phyloP scores from a whole-genome alignment of 30 jellyfish, hydroid and myxozoan genomes.

The Sanderia malayensis region DNA sequence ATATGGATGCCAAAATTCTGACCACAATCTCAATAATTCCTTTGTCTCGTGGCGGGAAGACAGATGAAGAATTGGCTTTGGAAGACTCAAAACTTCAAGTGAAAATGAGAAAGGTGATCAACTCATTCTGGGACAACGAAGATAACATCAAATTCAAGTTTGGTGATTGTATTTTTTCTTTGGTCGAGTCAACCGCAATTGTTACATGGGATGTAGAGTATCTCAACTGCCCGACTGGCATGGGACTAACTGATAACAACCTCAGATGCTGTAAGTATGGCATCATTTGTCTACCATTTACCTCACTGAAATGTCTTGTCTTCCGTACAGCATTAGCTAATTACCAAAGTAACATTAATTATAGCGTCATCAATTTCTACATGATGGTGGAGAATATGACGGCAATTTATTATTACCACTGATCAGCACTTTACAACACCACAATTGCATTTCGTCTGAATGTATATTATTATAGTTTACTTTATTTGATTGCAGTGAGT shows the following conservation, averaged over 20 bases:
- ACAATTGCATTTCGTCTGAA: no score
- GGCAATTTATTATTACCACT: no score
- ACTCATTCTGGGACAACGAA: slow-evolving; percentile 14
- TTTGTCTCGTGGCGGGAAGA: neutral
- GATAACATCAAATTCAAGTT: neutral
- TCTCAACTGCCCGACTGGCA: slow-evolving; percentile 70
- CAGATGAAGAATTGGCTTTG: slow-evolving; percentile 45
- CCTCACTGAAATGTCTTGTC: no score
- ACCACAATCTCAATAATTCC: slow-evolving; percentile 19
- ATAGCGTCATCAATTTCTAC: no score
- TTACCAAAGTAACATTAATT: no score
- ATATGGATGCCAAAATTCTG: slow-evolving; percentile 8
- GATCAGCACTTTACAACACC: no score
- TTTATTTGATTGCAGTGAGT: slow-evolving; percentile 13
- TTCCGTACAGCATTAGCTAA: no score
- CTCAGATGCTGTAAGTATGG: slow-evolving; percentile 77
- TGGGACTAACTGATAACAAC: slow-evolving; percentile 57
- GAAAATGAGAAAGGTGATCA: slow-evolving; percentile 30
- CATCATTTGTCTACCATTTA: no score
- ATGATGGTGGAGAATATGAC: no score
- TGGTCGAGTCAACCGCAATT: slow-evolving; percentile 11
- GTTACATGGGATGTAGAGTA: slow-evolving; percentile 47
- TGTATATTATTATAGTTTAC: no score
- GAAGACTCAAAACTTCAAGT: slow-evolving; percentile 40
- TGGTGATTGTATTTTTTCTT: slow-evolving; percentile 11